Evolutionary conservation across 2,888 invertebrate species (phyloP).

Genomic region (Cheilosia soror): DNA sequence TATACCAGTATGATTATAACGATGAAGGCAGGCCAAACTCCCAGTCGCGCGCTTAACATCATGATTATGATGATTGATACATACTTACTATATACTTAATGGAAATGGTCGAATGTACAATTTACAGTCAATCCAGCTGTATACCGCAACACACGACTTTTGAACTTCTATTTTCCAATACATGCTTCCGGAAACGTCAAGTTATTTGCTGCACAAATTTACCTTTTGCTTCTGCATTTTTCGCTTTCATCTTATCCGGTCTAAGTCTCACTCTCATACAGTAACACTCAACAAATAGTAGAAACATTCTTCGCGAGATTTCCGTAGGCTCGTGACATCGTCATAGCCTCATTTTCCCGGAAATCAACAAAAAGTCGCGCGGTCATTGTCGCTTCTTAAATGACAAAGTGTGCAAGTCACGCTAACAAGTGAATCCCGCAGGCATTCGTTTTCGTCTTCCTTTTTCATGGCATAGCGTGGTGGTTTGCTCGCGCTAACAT

Average conservation of each 20-base stretch:
- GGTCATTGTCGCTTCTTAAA: conserved; percentile 72
- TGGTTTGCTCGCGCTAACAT: conserved; percentile 59
- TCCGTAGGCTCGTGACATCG: conserved; percentile 27
- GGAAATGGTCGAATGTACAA: too few relatives aligned
- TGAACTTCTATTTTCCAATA: too few relatives aligned
- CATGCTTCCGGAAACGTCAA: too few relatives aligned
- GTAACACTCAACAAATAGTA: conserved; percentile 29
- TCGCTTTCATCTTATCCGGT: conserved; percentile 6
- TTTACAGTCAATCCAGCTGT: too few relatives aligned
- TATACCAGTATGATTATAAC: too few relatives aligned
- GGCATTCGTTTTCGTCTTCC: conserved; percentile 67
- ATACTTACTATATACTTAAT: too few relatives aligned
- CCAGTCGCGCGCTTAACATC: too few relatives aligned
- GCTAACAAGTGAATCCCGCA: conserved; percentile 73
- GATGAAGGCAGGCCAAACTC: too few relatives aligned
- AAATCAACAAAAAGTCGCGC: conserved; percentile 67
- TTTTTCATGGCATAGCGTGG: conserved; percentile 23
- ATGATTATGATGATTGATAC: too few relatives aligned
- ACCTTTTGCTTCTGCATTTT: background rate
- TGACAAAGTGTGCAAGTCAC: conserved; percentile 74
- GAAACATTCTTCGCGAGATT: background rate
- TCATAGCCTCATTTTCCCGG: conserved; percentile 54
- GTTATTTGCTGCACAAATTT: too few relatives aligned
- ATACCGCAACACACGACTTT: too few relatives aligned
- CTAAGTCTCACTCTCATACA: background rate